phyloP scores from a whole-genome alignment of 2,113 vertebrate genomes.

The Scatophagus argus region DNA sequence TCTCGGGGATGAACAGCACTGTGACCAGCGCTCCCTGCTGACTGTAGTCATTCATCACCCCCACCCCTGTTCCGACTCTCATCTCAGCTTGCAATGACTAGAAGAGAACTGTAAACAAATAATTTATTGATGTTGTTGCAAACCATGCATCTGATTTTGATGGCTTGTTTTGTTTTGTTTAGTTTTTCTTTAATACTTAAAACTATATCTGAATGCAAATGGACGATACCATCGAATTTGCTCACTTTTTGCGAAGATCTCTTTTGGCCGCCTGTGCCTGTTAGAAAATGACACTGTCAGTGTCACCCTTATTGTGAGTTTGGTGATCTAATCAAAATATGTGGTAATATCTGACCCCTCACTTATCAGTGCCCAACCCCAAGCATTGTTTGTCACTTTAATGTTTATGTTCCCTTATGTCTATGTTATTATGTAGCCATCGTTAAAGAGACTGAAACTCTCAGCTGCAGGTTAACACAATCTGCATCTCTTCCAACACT shows the following conservation, averaged over 20 bases:
- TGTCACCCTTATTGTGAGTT: conserved; percentile 29
- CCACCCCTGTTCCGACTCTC: conserved; percentile 49
- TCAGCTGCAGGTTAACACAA: conserved; percentile 19
- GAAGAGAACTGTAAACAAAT: conserved; percentile 59
- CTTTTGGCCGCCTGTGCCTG: conserved; percentile 69
- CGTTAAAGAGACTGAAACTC: conserved; percentile 16
- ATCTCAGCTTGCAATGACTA: conserved; percentile 43
- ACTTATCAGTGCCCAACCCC: background rate
- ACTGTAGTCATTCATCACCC: conserved; percentile 57
- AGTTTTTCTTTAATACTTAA: conserved; percentile 57
- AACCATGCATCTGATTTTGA: conserved; percentile 54
- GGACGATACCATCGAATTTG: conserved; percentile 22
- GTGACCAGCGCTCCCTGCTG: conserved; percentile 70
- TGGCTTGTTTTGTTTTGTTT: conserved; percentile 25
- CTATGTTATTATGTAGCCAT: background rate
- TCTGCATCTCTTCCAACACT: conserved; percentile 31
- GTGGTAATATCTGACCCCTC: conserved; percentile 23
- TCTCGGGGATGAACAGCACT: conserved; percentile 74
- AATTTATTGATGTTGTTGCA: conserved; percentile 77
- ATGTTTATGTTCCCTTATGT: conserved; percentile 15
- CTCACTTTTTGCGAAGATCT: conserved; percentile 35
- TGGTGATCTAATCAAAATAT: conserved; percentile 40
- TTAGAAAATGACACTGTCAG: conserved; percentile 36
- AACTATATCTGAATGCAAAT: conserved; percentile 44
- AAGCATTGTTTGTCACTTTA: conserved; percentile 39